A percentile compares a stretch with the other conserved stretches of the same genome.
Conservation (phyloP, 2,113 vertebrate genomes). For the Bombycilla garrulus region DNA sequence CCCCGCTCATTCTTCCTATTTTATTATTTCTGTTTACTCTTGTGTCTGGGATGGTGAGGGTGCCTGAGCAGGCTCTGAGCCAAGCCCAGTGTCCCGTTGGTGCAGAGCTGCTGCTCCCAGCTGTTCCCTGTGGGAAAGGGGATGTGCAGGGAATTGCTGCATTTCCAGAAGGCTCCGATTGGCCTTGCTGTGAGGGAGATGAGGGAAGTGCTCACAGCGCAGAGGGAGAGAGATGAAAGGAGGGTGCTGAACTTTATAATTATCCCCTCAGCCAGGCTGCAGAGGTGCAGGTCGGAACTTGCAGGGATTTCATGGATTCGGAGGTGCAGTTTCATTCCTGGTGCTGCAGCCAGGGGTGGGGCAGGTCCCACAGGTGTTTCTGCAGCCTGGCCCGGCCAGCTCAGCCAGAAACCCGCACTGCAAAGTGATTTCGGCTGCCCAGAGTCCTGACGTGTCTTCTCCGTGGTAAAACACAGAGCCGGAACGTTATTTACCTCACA, state of each 20-base stretch:
- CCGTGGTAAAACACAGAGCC: background rate
- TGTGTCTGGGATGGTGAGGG: background rate
- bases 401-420: fast-evolving
- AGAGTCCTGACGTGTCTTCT: background rate
- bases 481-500: background rate
- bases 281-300: background rate
- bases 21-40: background rate
- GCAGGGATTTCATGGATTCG: background rate
- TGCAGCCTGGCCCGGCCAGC: background rate
- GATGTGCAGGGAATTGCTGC: background rate
- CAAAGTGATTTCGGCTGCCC: background rate
- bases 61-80: background rate
- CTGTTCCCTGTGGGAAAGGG: background rate
- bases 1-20: no score
- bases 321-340: background rate
- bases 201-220: background rate
- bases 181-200: background rate
- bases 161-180: background rate
- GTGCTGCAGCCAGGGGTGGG: background rate
- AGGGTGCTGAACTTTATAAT: background rate
- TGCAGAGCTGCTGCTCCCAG: no score
- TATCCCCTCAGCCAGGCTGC: background rate
- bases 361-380: background rate
- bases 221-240: background rate
- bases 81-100: background rate